Base-by-base conservation (phyloP, 1,140 invertebrate genomes). In the Ephestia elutella region DNA sequence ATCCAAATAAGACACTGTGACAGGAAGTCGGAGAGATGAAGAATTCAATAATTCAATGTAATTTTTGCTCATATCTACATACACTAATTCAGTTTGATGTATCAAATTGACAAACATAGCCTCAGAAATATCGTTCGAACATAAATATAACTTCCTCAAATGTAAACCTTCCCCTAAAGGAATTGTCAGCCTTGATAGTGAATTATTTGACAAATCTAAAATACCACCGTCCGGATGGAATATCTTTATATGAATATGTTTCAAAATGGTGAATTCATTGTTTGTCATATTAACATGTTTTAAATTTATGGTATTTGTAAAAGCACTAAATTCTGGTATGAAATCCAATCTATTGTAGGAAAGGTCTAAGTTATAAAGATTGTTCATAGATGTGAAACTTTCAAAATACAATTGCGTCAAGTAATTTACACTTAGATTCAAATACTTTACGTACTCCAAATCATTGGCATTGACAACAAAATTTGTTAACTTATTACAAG, bases 361-460 rank as follows among this genome's bases (percentile, higher is more conserved):
- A 17, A 87, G 60, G 66, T 87, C 83, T 21, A 87, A 65, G 55
- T 80, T 86, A 51, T 81, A 71, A 19, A 87, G 73, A 54, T 75
- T 79, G 5, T 48, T 65, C 83, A 87, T 86, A 0, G 56, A 64
- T 0, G 56, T 65, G 57, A 87, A 87, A 51, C 73, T 83, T 28
- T 73, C 58, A 28, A 74, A 78, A 60, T 81, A 63, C 21, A 87
- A 65, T 30, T 63, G 68, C 1, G 55, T 64, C 10, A 87, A 73
- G 17, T 54, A 75, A 49, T 87, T 87, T 19, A 59, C 61, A 51
- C 82, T 86, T n/a, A 87, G 58, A 63, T 87, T 86, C 21, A 86
- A 64, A 65, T 69, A 78, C 64, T 66, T 78, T 0, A 87, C 68
- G 38, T 70, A 60, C 18, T 63, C 60, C 3, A 87, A 44, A 55